phyloP scores from a whole-genome alignment of 37 sponge, comb jelly and placozoan genomes.

The Aphrocallistes beatrix region DNA sequence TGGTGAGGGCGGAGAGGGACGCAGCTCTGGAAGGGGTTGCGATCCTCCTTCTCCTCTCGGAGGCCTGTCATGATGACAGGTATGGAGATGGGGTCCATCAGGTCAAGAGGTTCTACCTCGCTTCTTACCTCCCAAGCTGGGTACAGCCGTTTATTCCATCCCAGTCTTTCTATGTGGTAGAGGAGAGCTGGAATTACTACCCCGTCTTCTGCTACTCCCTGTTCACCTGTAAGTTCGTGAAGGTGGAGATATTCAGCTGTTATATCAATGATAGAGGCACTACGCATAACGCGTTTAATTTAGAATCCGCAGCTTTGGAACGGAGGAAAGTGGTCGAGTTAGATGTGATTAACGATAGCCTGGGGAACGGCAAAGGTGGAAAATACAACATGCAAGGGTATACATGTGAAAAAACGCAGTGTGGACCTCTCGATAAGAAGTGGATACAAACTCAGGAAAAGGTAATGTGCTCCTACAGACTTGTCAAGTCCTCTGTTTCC shows the following conservation, averaged over 20 bases:
- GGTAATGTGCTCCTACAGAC: slow-evolving; percentile 16
- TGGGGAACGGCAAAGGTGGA: background rate
- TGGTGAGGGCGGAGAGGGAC: background rate
- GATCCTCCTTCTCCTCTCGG: background rate
- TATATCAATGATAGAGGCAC: background rate
- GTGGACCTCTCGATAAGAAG: background rate
- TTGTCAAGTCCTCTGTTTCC: background rate
- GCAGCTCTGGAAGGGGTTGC: background rate
- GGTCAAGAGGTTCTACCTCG: background rate
- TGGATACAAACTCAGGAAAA: background rate
- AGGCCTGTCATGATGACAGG: background rate
- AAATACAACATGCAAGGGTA: background rate
- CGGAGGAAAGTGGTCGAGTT: background rate
- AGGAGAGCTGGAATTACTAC: slow-evolving; percentile 1
- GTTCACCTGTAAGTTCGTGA: background rate
- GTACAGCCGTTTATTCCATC: background rate
- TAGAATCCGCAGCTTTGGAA: background rate
- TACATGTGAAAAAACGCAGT: background rate
- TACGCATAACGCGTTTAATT: background rate
- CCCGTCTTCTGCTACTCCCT: background rate
- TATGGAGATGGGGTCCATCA: background rate
- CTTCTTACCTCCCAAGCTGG: background rate
- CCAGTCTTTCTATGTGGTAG: background rate
- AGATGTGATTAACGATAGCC: background rate
- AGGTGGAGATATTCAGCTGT: background rate